Percentiles rank a stretch among this genome's conserved stretches.
These are phyloP conservation scores for Lasioglossum baleicum DNA, from an alignment of 1,140 invertebrate genomes.

Conservation along the genomic window DNA sequence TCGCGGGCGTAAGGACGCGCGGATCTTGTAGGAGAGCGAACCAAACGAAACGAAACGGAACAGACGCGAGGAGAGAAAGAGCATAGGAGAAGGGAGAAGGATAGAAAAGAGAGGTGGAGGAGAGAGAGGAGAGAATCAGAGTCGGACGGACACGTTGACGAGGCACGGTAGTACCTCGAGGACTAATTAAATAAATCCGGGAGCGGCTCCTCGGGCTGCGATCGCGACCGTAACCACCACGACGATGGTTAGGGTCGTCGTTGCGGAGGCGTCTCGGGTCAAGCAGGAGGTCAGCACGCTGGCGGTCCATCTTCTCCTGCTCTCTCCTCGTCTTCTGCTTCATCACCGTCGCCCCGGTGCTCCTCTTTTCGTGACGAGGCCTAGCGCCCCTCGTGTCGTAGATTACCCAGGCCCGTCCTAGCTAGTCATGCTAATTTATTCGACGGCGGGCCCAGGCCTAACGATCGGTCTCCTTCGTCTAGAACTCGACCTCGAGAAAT, in stretches of 20 bases:
- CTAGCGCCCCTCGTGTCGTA: conserved; percentile 46
- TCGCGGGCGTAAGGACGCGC: conserved; percentile 39
- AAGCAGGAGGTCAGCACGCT: conserved; percentile 67
- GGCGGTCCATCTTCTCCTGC: conserved; percentile 59
- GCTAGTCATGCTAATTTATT: conserved; percentile 56
- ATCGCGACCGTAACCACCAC: conserved; percentile 69
- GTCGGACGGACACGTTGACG: conserved; percentile 65
- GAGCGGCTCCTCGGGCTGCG: conserved; percentile 68
- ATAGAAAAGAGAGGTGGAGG: not conserved
- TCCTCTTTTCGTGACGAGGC: conserved; percentile 59
- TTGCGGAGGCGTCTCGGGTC: conserved; percentile 72
- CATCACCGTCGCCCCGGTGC: conserved; percentile 46
- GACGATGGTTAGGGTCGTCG: conserved; percentile 67
- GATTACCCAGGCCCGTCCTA: conserved; percentile 41
- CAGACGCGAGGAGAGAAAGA: no score
- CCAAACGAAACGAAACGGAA: not conserved
- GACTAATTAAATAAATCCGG: conserved; percentile 78
- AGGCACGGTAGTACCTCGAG: conserved; percentile 62
- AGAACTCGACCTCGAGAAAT: conserved; percentile 18
- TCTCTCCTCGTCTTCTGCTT: conserved; percentile 37
- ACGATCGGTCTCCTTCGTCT: conserved; percentile 36
- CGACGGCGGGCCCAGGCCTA: conserved; percentile 27
- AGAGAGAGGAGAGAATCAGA: not conserved
- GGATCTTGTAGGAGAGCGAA: conserved; percentile 35
- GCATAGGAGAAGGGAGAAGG: not conserved